Percentiles rank a stretch among this genome's conserved stretches.
Conservation (phyloP, 2,113 vertebrate species). For the Calyptomena viridis region DNA sequence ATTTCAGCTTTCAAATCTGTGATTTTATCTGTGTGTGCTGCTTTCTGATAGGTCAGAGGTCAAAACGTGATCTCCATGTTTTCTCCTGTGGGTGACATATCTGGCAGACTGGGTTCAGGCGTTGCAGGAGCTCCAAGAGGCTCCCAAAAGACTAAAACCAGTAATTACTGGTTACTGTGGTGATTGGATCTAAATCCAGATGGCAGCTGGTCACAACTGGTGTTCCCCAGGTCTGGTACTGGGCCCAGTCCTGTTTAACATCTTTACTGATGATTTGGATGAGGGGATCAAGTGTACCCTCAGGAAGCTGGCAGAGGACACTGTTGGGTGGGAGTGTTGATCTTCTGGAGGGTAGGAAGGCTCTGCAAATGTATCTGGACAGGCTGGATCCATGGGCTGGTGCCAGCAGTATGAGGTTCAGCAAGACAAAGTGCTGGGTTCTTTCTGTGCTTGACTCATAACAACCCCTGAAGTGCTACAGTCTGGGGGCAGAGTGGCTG, state of each 20-base stretch:
- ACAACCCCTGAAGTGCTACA: not conserved
- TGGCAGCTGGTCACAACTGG: rapidly evolving
- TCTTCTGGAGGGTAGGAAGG: not conserved
- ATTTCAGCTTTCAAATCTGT: not conserved
- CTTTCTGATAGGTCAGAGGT: not conserved
- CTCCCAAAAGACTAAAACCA: not conserved
- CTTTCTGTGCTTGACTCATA: not conserved
- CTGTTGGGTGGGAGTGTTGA: no score
- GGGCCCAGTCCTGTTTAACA: not conserved
- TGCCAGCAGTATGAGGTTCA: not conserved
- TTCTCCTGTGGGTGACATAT: not conserved
- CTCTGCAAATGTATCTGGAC: not conserved
- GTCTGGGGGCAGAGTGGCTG: not conserved
- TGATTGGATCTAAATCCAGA: not conserved
- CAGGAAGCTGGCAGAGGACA: not conserved
- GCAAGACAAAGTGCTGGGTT: rapidly evolving
- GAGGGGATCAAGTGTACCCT: not conserved
- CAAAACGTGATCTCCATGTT: not conserved
- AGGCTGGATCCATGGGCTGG: rapidly evolving
- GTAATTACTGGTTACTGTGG: not conserved
- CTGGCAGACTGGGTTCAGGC: not conserved
- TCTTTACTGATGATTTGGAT: not conserved
- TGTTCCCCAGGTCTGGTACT: not conserved
- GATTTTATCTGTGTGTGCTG: not conserved
- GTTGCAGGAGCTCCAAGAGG: not conserved